These are phyloP conservation scores for Diceros bicornis DNA, from an alignment of 2,797 vertebrate genomes.

Conservation along the genomic window DNA sequence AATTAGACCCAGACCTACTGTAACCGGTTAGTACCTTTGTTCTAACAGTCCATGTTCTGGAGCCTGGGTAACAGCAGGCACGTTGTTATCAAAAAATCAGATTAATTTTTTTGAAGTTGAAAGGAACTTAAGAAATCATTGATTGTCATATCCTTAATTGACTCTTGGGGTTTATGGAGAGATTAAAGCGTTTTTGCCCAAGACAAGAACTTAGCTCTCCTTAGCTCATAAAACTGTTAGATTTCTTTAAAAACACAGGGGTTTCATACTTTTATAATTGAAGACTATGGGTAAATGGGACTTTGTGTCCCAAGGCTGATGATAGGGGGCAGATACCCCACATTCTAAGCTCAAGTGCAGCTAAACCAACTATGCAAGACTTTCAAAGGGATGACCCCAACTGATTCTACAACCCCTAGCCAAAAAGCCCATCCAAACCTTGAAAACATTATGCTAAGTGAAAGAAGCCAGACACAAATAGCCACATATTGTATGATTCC, in stretches of 20 bases:
- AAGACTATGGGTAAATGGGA: not conserved
- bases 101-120: not conserved
- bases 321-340: not conserved
- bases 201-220: not conserved
- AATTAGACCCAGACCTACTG: not conserved
- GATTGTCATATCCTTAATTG: not conserved
- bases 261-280: not conserved
- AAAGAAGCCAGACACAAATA: not conserved
- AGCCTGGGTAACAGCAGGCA: not conserved
- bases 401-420: not conserved
- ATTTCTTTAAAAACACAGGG: not conserved
- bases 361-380: not conserved
- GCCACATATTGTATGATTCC: not conserved
- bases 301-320: not conserved
- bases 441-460: not conserved
- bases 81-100: not conserved
- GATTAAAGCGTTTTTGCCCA: not conserved
- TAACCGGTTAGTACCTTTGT: not conserved
- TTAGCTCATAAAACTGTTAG: not conserved
- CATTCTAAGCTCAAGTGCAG: not conserved
- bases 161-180: not conserved
- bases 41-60: not conserved
- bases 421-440: not conserved
- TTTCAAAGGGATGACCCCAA: not conserved
- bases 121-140: conserved; percentile 21